Evolutionary conservation across 2,888 invertebrate species (phyloP).

Genomic region (Pecten maximus): DNA sequence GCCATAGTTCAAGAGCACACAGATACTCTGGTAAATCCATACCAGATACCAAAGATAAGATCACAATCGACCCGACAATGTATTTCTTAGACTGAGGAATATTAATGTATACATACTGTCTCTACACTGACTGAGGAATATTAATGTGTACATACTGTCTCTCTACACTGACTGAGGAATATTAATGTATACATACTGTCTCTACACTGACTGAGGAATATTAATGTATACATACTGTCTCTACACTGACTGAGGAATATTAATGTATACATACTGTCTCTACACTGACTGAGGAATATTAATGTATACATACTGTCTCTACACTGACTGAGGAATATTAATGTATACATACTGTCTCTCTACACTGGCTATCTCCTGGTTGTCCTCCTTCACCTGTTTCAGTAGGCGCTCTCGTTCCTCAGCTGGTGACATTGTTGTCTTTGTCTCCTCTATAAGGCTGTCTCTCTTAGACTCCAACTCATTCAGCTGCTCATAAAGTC

Average conservation of each 20-base stretch:
- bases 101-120: slow-evolving; percentile 81
- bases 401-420: slow-evolving; percentile 90
- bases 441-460: slow-evolving; percentile 87
- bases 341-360: slow-evolving; percentile 86
- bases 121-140: slow-evolving; percentile 90
- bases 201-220: slow-evolving; percentile 90
- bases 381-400: slow-evolving; percentile 89
- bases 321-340: too few relatives aligned
- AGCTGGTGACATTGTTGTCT: slow-evolving; percentile 89
- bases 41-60: too few relatives aligned
- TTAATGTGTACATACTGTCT: slow-evolving; percentile 86
- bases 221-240: slow-evolving; percentile 86
- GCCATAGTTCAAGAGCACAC: too few relatives aligned
- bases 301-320: too few relatives aligned
- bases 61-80: too few relatives aligned
- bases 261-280: too few relatives aligned
- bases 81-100: too few relatives aligned
- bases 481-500: slow-evolving; percentile 86
- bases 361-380: slow-evolving; percentile 90
- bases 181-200: slow-evolving; percentile 86
- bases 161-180: slow-evolving; percentile 89
- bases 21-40: too few relatives aligned
- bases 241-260: slow-evolving; percentile 81
- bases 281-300: too few relatives aligned
- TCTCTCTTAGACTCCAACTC: slow-evolving; percentile 87